Evolutionary conservation across 2,797 vertebrate species (phyloP), one percentile per base, ranked within the genome.

Genomic region (Poecilia velifera): DNA sequence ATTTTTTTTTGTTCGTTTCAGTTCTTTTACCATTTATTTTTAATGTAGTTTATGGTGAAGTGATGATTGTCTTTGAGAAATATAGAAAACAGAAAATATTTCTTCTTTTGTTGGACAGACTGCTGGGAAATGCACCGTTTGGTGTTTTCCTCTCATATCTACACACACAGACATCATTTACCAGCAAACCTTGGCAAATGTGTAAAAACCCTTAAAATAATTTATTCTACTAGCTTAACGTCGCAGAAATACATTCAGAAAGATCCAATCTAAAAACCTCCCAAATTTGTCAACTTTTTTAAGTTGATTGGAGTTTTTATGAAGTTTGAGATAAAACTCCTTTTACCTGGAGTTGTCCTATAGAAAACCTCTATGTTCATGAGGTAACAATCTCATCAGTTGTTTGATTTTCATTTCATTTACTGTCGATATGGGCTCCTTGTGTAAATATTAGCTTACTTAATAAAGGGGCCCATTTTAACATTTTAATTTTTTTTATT

Each of bases 31-130:
- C 83, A 82, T 95, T 96, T 92, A 90, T 95, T 95, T 96, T 94
- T 91, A 87, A 93, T 94, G 95, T 96, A 96, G 95, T 93, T 94
- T 92, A 95, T 95, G 93, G 94, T 96, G 95, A 94, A 95, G 94
- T 96, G 93, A 94, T 92, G 92, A 94, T 95, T 95, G 95, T 96
- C 92, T 93, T 95, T 89, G 94, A 91, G 87, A 95, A 95, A 93
- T 89, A 89, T 96, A 95, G 94, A 93, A 89, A 90, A 91, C 91
- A 92, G 85, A 91, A 92, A 92, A 90, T 85, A 87, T 92, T 89
- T 82, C 82, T 84, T 70, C 74, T 94, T 96, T 96, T 96, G 96
- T 95, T 96, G 95, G 95, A 96, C 95, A 96, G 96, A 96, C 95
- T 95, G 93, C 88, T 91, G 72, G 34, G 73, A 76, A 78, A 39